Evolutionary conservation across 2,797 vertebrate genomes (phyloP).

Genomic region (Glyptemys insculpta): DNA sequence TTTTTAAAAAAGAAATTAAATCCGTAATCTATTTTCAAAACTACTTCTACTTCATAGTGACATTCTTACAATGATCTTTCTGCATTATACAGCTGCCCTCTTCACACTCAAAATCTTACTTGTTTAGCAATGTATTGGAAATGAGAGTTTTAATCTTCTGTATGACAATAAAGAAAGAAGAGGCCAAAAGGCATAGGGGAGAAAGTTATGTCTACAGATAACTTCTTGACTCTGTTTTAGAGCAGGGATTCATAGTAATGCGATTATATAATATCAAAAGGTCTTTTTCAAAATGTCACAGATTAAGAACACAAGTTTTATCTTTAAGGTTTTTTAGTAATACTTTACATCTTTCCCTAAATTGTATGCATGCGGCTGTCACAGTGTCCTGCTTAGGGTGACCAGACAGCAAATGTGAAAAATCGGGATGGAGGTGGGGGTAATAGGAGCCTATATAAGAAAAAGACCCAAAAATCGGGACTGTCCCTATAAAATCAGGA

Average conservation of each 20-base stretch:
- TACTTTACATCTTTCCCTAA: slow-evolving; percentile 17
- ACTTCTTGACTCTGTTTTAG: slow-evolving; percentile 5
- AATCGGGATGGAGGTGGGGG: too few species aligned
- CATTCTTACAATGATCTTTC: slow-evolving; percentile 47
- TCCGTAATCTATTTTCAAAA: slow-evolving; percentile 54
- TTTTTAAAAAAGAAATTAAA: slow-evolving; percentile 13
- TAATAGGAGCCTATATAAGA: too few species aligned
- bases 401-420: too few species aligned
- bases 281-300: slow-evolving; percentile 30
- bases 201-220: slow-evolving; percentile 1
- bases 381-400: background rate
- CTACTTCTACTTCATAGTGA: slow-evolving; percentile 72
- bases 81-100: slow-evolving; percentile 49
- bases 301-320: background rate
- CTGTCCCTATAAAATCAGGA: too few species aligned
- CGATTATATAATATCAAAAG: slow-evolving; percentile 44
- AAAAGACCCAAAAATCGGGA: too few species aligned
- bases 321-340: background rate
- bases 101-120: background rate
- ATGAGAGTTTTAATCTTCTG: slow-evolving; percentile 8
- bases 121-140: slow-evolving; percentile 39
- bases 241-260: slow-evolving; percentile 23
- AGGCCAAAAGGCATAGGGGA: background rate
- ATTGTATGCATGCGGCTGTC: background rate
- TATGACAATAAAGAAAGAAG: background rate